Conservation (phyloP, 2,888 invertebrate species). For the Aporophyla lueneburgensis region DNA sequence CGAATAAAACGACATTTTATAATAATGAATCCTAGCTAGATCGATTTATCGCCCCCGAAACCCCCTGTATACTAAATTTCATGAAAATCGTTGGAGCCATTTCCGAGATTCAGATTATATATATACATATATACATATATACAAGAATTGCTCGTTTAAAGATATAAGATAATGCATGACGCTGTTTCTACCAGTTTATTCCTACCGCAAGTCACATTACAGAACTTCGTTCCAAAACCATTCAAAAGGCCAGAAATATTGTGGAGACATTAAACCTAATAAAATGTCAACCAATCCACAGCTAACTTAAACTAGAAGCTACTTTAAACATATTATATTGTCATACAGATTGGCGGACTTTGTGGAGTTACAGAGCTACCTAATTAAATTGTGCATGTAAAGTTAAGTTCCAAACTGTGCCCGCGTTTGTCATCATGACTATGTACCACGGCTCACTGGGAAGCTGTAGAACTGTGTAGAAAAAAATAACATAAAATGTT, state of each 20-base stretch:
- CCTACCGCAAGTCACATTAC: too few relatives aligned
- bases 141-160: too few relatives aligned
- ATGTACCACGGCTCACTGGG: conserved; percentile 46
- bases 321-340: conserved; percentile 48
- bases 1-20: too few relatives aligned
- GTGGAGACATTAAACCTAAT: neutral
- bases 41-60: too few relatives aligned
- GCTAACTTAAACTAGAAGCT: conserved; percentile 49
- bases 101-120: too few relatives aligned
- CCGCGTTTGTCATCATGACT: conserved; percentile 61
- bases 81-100: too few relatives aligned
- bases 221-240: neutral
- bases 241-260: neutral
- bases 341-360: conserved; percentile 55
- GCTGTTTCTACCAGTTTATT: too few relatives aligned
- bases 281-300: conserved; percentile 39
- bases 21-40: too few relatives aligned
- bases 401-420: conserved; percentile 67
- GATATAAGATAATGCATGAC: too few relatives aligned
- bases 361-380: conserved; percentile 57
- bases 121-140: too few relatives aligned
- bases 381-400: conserved; percentile 70
- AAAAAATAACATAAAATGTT: conserved; percentile 62
- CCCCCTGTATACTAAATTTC: too few relatives aligned
- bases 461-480: conserved; percentile 53